Evolutionary conservation across 2,797 vertebrate species (phyloP).

Genomic region (Numenius phaeopus): DNA sequence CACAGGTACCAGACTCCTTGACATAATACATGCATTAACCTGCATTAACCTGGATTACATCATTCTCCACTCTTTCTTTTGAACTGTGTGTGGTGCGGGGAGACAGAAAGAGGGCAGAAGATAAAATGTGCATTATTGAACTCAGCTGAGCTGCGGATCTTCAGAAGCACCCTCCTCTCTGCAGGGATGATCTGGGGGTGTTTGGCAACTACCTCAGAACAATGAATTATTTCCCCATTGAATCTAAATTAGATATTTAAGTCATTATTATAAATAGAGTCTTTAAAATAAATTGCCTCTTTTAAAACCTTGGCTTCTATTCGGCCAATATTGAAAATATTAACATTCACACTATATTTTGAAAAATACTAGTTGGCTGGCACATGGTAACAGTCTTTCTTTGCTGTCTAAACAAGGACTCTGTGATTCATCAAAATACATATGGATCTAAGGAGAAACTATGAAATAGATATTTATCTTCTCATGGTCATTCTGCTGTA

Average conservation of each 20-base stretch:
- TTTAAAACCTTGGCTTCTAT: not conserved
- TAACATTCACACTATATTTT: not conserved
- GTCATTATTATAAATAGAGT: not conserved
- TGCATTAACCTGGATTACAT: rapidly evolving
- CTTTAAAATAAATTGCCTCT: not conserved
- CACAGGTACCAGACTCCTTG: not conserved
- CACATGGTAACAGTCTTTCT: not conserved
- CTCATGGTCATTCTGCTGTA: not conserved
- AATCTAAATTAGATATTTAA: not conserved
- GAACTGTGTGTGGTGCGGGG: not conserved
- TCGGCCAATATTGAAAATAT: not conserved
- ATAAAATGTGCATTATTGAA: not conserved
- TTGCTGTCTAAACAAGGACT: not conserved
- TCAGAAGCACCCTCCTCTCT: not conserved
- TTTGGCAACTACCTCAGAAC: not conserved
- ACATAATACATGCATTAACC: not conserved
- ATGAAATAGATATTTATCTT: not conserved
- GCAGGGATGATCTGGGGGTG: not conserved
- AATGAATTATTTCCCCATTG: not conserved
- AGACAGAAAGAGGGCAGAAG: not conserved
- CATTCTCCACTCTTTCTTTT: not conserved
- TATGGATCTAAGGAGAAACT: not conserved
- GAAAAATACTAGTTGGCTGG: not conserved
- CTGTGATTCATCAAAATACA: not conserved
- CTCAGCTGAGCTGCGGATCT: not conserved